phyloP scores from a whole-genome alignment of 2,113 vertebrate genomes.

The Nettapus auritus region DNA sequence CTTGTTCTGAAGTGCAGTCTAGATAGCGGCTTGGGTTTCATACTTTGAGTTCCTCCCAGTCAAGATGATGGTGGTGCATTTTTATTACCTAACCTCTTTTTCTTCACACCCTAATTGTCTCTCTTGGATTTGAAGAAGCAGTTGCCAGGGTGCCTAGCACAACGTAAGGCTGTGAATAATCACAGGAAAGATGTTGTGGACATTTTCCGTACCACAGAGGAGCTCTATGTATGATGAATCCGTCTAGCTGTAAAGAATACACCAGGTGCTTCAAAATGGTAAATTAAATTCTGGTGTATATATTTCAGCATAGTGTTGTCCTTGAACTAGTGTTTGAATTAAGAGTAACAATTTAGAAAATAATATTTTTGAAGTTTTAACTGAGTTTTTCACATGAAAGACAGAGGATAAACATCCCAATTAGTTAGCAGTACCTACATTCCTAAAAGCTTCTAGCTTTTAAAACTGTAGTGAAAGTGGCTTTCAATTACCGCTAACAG shows the following conservation, averaged over 20 bases:
- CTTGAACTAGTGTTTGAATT: background rate
- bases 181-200: background rate
- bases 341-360: background rate
- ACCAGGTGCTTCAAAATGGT: background rate
- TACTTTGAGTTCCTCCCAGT: background rate
- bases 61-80: background rate
- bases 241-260: background rate
- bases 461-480: slow-evolving; percentile 46
- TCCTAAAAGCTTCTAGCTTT: slow-evolving; percentile 16
- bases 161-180: background rate
- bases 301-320: background rate
- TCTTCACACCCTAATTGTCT: background rate
- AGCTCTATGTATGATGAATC: background rate
- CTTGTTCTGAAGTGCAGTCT: background rate
- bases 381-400: slow-evolving; percentile 45
- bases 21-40: background rate
- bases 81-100: background rate
- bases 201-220: background rate
- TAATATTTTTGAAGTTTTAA: background rate
- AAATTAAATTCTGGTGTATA: background rate
- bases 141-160: background rate
- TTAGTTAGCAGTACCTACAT: slow-evolving; percentile 47
- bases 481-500: slow-evolving; percentile 66
- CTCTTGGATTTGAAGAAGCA: background rate
- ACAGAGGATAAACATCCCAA: background rate